Evolutionary conservation across 2,888 invertebrate genomes (phyloP).

Genomic region (Caenorhabditis sp.): DNA sequence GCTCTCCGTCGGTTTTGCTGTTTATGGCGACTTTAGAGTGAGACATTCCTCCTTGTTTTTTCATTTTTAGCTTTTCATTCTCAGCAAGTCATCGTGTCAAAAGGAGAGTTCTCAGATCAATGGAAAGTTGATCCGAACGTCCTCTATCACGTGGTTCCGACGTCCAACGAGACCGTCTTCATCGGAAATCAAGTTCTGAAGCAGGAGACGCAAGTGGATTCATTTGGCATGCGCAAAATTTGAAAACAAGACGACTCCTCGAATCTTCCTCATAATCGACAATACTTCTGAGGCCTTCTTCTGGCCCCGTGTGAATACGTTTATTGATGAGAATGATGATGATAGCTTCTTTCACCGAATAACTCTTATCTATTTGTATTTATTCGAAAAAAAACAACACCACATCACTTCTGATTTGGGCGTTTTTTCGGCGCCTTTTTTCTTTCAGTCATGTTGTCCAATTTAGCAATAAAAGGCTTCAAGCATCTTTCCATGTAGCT

Average conservation of each 20-base stretch:
- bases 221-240: background rate
- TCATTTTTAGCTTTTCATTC: background rate
- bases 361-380: too few species aligned
- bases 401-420: too few species aligned
- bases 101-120: background rate
- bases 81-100: background rate
- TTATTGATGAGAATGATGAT: too few species aligned
- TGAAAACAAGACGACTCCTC: background rate
- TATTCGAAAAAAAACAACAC: too few species aligned
- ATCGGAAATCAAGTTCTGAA: background rate
- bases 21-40: constrained; percentile 27
- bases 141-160: constrained; percentile 21
- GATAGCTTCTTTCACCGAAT: too few species aligned
- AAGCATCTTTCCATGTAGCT: too few species aligned
- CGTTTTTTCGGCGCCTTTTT: too few species aligned
- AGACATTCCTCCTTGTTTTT: too few species aligned
- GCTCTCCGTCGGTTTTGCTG: constrained; percentile 14
- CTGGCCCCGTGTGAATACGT: too few species aligned
- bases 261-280: background rate
- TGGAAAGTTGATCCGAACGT: background rate
- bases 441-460: too few species aligned
- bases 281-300: background rate
- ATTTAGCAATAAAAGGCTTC: too few species aligned
- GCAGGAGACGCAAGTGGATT: background rate
- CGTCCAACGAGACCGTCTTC: background rate